These are phyloP conservation scores for Lordiphosa fenestrarum DNA, from an alignment of 2,888 invertebrate species.

Conservation along the genomic window DNA sequence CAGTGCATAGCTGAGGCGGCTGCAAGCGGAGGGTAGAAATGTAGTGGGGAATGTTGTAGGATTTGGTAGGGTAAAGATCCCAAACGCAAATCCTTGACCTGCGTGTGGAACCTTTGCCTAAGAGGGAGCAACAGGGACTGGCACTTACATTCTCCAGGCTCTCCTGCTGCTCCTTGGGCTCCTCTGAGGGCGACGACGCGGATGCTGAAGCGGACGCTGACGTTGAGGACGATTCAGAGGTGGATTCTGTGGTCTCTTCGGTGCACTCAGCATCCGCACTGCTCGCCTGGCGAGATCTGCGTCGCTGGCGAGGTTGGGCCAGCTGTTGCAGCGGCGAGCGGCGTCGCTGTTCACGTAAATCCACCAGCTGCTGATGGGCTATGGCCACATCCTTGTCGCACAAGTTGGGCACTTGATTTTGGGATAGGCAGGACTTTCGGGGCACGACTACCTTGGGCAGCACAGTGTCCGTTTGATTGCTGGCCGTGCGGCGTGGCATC, in stretches of 20 bases:
- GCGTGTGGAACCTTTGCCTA: no score
- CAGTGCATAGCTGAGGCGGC: conserved; percentile 30
- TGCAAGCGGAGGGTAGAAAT: neutral
- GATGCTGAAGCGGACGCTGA: neutral
- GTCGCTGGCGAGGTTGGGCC: conserved; percentile 14
- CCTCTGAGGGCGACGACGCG: conserved; percentile 1
- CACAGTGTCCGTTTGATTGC: neutral
- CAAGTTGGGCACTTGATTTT: neutral
- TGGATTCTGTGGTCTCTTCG: neutral
- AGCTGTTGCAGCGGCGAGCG: neutral
- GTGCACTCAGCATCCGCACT: neutral
- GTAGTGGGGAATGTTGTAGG: neutral
- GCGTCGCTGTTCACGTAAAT: conserved; percentile 24
- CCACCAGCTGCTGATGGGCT: conserved; percentile 36
- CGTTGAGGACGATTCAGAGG: neutral
- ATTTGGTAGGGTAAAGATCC: neutral
- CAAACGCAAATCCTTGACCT: no score
- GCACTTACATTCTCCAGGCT: conserved; percentile 20
- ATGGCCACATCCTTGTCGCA: conserved; percentile 31
- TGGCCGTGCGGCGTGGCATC: conserved; percentile 2
- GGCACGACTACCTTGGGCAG: neutral
- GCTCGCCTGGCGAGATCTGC: conserved; percentile 11
- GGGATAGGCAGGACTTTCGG: conserved; percentile 1
- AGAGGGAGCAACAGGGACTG: no score
- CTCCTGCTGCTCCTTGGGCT: conserved; percentile 24